Base-by-base conservation (phyloP, 2,888 invertebrate species). In the Leucophora obtusa region DNA sequence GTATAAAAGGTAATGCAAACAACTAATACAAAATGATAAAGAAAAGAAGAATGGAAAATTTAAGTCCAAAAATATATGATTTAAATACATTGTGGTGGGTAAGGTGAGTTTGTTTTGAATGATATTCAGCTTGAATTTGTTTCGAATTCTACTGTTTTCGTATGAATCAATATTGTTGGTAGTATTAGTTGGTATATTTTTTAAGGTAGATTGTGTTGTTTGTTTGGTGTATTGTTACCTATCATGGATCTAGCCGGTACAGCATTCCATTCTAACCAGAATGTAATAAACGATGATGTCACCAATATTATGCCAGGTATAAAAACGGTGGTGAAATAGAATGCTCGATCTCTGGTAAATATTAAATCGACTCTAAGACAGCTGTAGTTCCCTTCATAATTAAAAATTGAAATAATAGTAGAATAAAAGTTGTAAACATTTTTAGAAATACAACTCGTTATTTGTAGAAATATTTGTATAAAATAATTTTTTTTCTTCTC, bases 191-290 rank as follows among this genome's bases (percentile, higher is more conserved):
- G 28, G 28, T 28, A 28, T 6, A 51, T 18, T 47, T 73, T 28
- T 28, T 6, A 28, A 28, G 28, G 28, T 59, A 35, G 70, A 79
- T 83, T 56, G 38, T 82, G 65, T 56, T 70, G 69, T 81, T 28
- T 28, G 28, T 28, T 28, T 28, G 28, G 28, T 28, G 28, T 6
- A 28, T 28, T 86, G 84, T 89, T 93, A 96, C 96, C 96, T 93
- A 97, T 97, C 97, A 97, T 97, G 89, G 97, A 97, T 92, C 97
- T 93, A 91, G 97, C 97, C 89, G 97, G 97, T 89, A 97, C 97
- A 87, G 97, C 97, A 92, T 97, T 97, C 97, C 97, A 97, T 93
- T 97, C 97, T 92, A 97, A 93, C 97, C 97, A 97, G 93, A 97
- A 97, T 89, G 97, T 97, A 92, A 97, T 97, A 93, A 97, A 97